These are phyloP conservation scores for Bostrychus sinensis DNA, from an alignment of 2,113 vertebrate genomes.

Conservation along the genomic window DNA sequence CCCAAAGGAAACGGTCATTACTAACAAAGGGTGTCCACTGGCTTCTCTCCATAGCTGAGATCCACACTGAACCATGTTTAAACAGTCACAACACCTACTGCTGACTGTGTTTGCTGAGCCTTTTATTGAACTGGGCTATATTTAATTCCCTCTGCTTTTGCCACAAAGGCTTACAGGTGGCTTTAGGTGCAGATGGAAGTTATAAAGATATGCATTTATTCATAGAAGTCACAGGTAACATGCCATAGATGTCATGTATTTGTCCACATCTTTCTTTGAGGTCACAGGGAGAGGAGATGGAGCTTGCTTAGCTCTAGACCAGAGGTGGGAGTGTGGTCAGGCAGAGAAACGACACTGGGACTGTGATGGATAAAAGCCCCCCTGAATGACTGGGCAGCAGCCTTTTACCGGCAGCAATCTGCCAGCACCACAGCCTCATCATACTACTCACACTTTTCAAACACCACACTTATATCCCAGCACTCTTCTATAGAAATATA, in stretches of 20 bases:
- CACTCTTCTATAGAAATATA: neutral
- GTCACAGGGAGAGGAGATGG: conserved; percentile 41
- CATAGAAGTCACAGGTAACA: conserved; percentile 4
- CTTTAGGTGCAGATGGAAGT: neutral
- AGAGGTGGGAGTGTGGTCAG: conserved; percentile 37
- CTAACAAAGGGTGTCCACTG: conserved; percentile 30
- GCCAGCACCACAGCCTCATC: conserved; percentile 36
- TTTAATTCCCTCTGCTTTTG: conserved; percentile 9
- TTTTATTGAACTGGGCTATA: conserved; percentile 22
- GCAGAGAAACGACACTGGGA: conserved; percentile 36
- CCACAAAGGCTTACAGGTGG: conserved; percentile 1
- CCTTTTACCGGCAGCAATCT: conserved; percentile 43
- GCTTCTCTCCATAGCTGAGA: conserved; percentile 27
- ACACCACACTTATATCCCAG: neutral
- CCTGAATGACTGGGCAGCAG: conserved; percentile 32
- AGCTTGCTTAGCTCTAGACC: conserved; percentile 34
- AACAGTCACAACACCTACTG: conserved; percentile 43
- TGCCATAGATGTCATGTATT: conserved; percentile 4
- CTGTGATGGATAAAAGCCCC: conserved; percentile 60
- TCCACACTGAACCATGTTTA: conserved; percentile 36
- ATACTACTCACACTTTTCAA: conserved; percentile 25
- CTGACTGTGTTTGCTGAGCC: conserved; percentile 47
- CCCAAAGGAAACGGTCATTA: neutral
- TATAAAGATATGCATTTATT: conserved; percentile 8
- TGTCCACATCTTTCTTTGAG: conserved; percentile 20